These are phyloP conservation scores for Battus philenor DNA, from an alignment of 1,140 invertebrate species.

Conservation along the genomic window DNA sequence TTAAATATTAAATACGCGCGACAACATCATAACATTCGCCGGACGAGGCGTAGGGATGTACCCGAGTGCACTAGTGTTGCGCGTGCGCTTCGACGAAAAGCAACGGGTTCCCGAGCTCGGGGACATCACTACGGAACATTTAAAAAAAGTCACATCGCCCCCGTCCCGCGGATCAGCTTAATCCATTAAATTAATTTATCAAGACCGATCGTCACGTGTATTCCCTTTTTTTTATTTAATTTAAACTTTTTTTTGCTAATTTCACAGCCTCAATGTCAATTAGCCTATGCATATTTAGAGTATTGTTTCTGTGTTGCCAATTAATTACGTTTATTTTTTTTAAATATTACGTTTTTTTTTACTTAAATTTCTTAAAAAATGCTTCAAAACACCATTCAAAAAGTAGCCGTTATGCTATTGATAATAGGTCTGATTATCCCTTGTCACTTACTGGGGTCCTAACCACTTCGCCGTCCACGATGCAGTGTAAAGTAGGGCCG, in stretches of 20 bases:
- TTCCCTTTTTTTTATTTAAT: constrained; percentile 62
- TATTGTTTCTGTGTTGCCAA: constrained; percentile 74
- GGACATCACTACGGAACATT: constrained; percentile 38
- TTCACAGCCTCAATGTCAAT: constrained; percentile 73
- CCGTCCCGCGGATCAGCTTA: constrained; percentile 48
- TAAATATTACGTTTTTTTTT: constrained; percentile 42
- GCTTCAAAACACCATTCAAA: constrained; percentile 73
- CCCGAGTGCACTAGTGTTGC: too few species aligned
- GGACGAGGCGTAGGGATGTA: constrained; percentile 47
- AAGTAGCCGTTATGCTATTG: constrained; percentile 71
- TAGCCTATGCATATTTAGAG: constrained; percentile 74
- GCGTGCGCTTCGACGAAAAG: too few species aligned
- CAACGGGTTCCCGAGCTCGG: too few species aligned
- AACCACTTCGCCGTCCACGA: constrained; percentile 34
- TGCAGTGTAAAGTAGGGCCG: constrained; percentile 18
- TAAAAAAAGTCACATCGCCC: constrained; percentile 32
- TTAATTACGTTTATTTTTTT: constrained; percentile 64
- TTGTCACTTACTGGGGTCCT: constrained; percentile 57
- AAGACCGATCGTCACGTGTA: constrained; percentile 66
- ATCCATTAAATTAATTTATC: constrained; percentile 54
- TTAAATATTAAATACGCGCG: constrained; percentile 55
- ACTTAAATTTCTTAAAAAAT: constrained; percentile 67
- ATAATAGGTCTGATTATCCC: constrained; percentile 61
- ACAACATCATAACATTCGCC: constrained; percentile 40
- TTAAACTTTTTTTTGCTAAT: constrained; percentile 72